These are phyloP conservation scores for Meleagris gallopavo DNA, from an alignment of 2,113 vertebrate genomes.

Conservation along the genomic window DNA sequence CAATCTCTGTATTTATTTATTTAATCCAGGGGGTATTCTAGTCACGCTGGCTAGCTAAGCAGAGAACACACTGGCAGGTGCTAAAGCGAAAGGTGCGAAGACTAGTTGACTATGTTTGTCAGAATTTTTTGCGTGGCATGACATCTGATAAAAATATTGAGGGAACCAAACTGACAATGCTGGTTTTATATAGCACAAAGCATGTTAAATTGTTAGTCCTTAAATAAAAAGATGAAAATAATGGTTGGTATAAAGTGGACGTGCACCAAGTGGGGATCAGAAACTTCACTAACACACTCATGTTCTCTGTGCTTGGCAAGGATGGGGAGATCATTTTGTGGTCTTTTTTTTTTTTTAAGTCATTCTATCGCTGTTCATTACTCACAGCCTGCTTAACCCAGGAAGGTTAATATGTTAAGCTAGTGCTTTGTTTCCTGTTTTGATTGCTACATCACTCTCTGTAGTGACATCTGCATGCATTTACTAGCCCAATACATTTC, in stretches of 20 bases:
- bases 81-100: too few species aligned
- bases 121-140: background rate
- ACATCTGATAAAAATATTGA: background rate
- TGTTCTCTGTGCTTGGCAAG: background rate
- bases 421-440: slow-evolving; percentile 51
- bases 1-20: background rate
- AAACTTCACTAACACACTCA: background rate
- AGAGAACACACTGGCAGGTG: background rate
- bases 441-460: slow-evolving; percentile 43
- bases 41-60: background rate
- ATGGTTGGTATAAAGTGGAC: background rate
- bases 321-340: background rate
- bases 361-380: background rate
- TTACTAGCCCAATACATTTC: slow-evolving; percentile 31
- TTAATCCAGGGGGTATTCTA: background rate
- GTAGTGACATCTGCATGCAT: slow-evolving; percentile 57
- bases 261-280: background rate
- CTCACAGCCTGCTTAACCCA: slow-evolving; percentile 25
- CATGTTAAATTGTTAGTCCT: background rate
- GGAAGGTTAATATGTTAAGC: slow-evolving; percentile 53
- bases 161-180: background rate
- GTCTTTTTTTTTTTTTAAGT: too few species aligned
- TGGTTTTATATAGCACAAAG: background rate
- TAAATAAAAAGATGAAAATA: background rate
- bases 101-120: background rate